Conservation (phyloP, 2,113 vertebrate species). For the Globicephala melas region DNA sequence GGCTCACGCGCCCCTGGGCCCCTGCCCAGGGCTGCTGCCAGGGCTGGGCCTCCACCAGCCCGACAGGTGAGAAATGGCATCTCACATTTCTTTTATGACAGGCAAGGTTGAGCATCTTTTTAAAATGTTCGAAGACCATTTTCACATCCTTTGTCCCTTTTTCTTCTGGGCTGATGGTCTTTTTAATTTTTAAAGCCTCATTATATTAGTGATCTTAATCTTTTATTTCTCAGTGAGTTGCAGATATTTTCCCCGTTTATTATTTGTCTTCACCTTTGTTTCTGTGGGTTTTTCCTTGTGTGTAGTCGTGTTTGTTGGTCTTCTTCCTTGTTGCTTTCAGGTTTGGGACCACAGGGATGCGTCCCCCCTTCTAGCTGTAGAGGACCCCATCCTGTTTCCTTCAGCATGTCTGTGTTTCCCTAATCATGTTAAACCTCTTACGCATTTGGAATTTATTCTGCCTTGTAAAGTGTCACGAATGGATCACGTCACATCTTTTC, state of each 20-base stretch:
- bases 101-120: not conserved
- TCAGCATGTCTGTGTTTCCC: fast-evolving
- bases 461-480: fast-evolving
- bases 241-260: not conserved
- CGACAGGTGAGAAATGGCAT: fast-evolving
- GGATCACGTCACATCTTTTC: not conserved
- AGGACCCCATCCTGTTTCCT: not conserved
- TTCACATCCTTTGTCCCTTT: fast-evolving
- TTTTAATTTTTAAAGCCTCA: not conserved
- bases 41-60: not conserved
- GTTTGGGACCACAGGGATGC: fast-evolving
- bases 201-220: fast-evolving
- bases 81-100: fast-evolving
- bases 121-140: not conserved
- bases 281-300: not conserved
- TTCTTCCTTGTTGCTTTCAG: not conserved
- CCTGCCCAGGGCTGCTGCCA: not conserved
- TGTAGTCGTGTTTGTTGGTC: fast-evolving
- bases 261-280: not conserved
- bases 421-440: fast-evolving
- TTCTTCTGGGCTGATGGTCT: not conserved
- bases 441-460: not conserved
- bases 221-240: not conserved
- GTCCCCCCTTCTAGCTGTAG: fast-evolving
- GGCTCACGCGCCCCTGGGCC: fast-evolving